Conservation (phyloP, 2,888 invertebrate species). For the Camponotus fellah region DNA sequence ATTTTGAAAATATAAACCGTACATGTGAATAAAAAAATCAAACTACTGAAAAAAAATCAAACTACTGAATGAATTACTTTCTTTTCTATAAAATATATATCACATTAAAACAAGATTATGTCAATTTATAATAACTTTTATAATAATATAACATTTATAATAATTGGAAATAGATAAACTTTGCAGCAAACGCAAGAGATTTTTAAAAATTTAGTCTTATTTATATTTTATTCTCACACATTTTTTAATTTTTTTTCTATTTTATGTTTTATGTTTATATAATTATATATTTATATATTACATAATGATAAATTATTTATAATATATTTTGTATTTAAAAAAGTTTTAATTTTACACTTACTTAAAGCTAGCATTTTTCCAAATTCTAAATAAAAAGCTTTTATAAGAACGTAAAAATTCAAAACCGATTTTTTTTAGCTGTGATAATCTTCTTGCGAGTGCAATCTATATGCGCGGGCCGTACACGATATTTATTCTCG, state of each 20-base stretch:
- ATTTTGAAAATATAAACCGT: constrained; percentile 36
- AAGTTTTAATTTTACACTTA: not conserved
- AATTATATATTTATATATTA: not conserved
- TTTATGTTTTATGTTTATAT: not conserved
- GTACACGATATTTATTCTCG: constrained; percentile 40
- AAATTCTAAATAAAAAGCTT: constrained; percentile 8
- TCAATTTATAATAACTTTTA: not conserved
- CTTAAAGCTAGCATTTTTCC: constrained; percentile 29
- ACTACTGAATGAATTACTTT: constrained; percentile 24
- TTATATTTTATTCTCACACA: not conserved
- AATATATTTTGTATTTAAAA: not conserved
- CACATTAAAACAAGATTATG: not conserved
- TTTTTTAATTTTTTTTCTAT: not conserved
- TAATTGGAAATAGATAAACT: not conserved
- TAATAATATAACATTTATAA: no score
- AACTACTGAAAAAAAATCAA: constrained; percentile 5
- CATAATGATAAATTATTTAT: not conserved
- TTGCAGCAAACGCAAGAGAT: not conserved
- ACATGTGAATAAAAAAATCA: constrained; percentile 27
- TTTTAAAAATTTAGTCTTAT: not conserved
- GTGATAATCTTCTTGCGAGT: constrained; percentile 8
- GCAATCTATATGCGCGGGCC: constrained; percentile 32
- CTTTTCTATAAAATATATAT: constrained; percentile 11
- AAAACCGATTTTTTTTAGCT: constrained; percentile 16
- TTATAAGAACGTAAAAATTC: constrained; percentile 12